Base-by-base conservation (phyloP, 1,140 invertebrate genomes). In the Atta colombica region DNA sequence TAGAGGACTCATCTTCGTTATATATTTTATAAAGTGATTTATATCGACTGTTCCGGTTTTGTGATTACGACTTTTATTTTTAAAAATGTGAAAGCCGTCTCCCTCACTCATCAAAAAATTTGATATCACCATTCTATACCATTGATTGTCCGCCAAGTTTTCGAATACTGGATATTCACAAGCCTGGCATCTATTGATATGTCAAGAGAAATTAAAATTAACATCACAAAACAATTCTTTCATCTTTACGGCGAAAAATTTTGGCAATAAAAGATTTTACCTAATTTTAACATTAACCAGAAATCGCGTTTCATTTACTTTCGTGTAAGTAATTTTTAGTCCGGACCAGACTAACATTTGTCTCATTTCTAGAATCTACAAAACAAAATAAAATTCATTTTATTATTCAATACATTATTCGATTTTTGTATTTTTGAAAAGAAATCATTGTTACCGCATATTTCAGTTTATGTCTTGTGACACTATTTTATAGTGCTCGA, bases 91-190 rank as follows among this genome's bases (percentile, higher is more conserved):
- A 85, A 94, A 96, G 8, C 96, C 97, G 89, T 98, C 97, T 18
- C 97, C 97, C 10, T 97, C 97, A 2, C 95, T 93, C 1, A 96
- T 95, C 10, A 98, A 93, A 90, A 97, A 98, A 74, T 96, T 96
- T 53, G 96, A 95, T 45, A 97, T 94, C 3, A 96, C 94, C 1
- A 98, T 92, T 14, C 96, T 95, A 93, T 98, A 98, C 53, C 95
- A 95, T 81, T 95, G 91, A 10, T 95, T 91, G 2, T 89, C 25
- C 53, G 96, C 93, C 16, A 97, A 91, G 0, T 96, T 92, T 87
- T 96, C 94, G 91, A 96, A 98, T 2, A 88, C 92, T 8, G 98
- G 98, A 31, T 97, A 94, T 8, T 95, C 93, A 93, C 98, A 98
- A 3, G 96, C 93, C 6, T 96, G 94, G 90, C 98, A 98, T 21